phyloP scores from a whole-genome alignment of 1,140 invertebrate genomes.

The Apis cerana region DNA sequence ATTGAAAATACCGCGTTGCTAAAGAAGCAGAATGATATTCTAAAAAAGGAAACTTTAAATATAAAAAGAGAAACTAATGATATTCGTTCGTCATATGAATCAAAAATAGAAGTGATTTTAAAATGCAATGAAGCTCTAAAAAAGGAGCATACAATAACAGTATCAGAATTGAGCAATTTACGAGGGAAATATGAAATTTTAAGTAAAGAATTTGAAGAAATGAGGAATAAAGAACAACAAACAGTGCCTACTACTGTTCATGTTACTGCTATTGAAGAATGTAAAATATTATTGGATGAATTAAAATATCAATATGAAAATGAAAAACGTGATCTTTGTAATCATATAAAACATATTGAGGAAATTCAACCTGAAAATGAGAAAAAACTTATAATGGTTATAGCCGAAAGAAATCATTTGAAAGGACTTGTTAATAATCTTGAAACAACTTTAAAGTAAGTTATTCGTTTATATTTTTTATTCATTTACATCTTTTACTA shows the following conservation, averaged over 20 bases:
- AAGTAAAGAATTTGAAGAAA: conserved; percentile 80
- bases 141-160: conserved; percentile 81
- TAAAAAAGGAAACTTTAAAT: conserved; percentile 79
- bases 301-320: conserved; percentile 83
- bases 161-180: conserved; percentile 82
- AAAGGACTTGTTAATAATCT: conserved; percentile 76
- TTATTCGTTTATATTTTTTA: conserved; percentile 22
- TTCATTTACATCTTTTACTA: background rate
- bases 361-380: conserved; percentile 77
- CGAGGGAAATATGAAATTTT: conserved; percentile 82
- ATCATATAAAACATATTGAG: conserved; percentile 76
- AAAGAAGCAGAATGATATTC: conserved; percentile 83
- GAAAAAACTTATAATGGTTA: conserved; percentile 73
- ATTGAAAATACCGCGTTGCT: conserved; percentile 81
- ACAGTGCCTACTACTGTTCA: conserved; percentile 82
- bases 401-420: conserved; percentile 80
- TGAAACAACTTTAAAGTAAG: conserved; percentile 81
- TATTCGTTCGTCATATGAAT: conserved; percentile 83
- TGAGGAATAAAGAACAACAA: conserved; percentile 80
- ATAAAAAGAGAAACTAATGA: conserved; percentile 84
- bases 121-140: conserved; percentile 83
- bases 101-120: conserved; percentile 83
- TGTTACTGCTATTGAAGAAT: conserved; percentile 83
- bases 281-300: conserved; percentile 84
- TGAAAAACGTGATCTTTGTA: conserved; percentile 81